Evolutionary conservation across 2,888 invertebrate species (phyloP), one percentile per base, ranked within the genome.

Genomic region (Oegoconia quadripuncta): DNA sequence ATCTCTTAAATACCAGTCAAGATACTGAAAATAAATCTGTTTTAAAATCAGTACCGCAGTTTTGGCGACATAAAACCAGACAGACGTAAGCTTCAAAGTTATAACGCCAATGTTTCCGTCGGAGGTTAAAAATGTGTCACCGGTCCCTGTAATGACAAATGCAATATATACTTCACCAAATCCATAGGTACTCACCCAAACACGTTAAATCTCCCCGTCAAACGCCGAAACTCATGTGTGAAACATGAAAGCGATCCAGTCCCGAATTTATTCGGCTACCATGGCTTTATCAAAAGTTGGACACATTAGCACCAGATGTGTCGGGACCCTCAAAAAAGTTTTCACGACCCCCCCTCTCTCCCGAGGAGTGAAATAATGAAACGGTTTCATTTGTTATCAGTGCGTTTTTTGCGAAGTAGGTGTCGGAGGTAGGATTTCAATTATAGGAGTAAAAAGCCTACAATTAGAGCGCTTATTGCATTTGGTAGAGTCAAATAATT

Each of bases 231-330:
- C 37, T 38, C 41, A 34, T 38, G 41, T 34, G 49, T 44, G 57
- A 55, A 61, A 65, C 64, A 68, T 62, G 64, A 64, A 62, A 71
- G 67, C 67, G 64, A 66, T 69, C 58, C 53, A 47, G 41, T 55
- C 44, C 41, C 46, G 54, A 65, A 69, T 69, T 65, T 63, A 64
- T 70, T 55, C 67, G 52, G 46, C 55, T 49, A 50, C 44, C 41
- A 68, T 56, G 65, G 70, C 74, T 74, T 65, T 74, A 74, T 74
- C 73, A 74, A 73, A 72, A 74, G 69, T 74, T 71, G 64, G 67
- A 66, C 65, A 65, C 74, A 74, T 74, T 74, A 67, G 54, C 57
- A 50, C 58, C 74, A 74, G 66, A 66, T 74, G 74, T 51, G 72
- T 64, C 68, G 57, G 56, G 45, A 56, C 64, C 59, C 54, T 57